phyloP scores from a whole-genome alignment of 2,113 vertebrate genomes.

The Natator depressus region DNA sequence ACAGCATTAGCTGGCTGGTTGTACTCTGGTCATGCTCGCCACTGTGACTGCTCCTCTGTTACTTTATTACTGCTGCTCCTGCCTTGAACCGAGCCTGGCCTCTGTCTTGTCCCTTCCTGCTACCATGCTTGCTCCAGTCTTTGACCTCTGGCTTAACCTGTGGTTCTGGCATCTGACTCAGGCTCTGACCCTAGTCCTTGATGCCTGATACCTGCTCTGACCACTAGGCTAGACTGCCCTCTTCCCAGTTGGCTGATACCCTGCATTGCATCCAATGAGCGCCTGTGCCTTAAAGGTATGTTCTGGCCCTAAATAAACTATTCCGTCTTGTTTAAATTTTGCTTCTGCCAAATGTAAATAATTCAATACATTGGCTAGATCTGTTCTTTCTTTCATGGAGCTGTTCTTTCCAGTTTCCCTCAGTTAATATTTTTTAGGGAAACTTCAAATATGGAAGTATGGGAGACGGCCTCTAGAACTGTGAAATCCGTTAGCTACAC shows the following conservation, averaged over 20 bases:
- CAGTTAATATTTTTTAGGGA: background rate
- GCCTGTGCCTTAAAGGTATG: background rate
- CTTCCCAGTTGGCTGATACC: background rate
- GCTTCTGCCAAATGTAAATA: background rate
- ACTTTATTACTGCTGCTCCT: no score
- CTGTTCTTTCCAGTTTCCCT: background rate
- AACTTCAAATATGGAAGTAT: background rate
- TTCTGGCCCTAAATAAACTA: background rate
- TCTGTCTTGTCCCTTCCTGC: no score
- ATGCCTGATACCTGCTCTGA: background rate
- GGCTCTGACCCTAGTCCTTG: background rate
- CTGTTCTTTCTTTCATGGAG: background rate
- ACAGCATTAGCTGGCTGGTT: background rate
- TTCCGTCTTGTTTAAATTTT: background rate
- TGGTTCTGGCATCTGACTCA: background rate
- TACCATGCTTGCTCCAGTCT: background rate
- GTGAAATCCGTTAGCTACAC: background rate
- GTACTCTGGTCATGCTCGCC: background rate
- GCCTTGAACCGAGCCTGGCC: no score
- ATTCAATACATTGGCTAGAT: background rate
- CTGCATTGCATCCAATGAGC: background rate
- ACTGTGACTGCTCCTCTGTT: background rate
- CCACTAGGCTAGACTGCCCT: background rate
- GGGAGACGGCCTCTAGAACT: background rate
- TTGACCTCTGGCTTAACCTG: background rate